A percentile compares a stretch with the other conserved stretches of the same genome.
Evolutionary conservation across 1,140 invertebrate species (phyloP).

Genomic region (Charaxes varanes): DNA sequence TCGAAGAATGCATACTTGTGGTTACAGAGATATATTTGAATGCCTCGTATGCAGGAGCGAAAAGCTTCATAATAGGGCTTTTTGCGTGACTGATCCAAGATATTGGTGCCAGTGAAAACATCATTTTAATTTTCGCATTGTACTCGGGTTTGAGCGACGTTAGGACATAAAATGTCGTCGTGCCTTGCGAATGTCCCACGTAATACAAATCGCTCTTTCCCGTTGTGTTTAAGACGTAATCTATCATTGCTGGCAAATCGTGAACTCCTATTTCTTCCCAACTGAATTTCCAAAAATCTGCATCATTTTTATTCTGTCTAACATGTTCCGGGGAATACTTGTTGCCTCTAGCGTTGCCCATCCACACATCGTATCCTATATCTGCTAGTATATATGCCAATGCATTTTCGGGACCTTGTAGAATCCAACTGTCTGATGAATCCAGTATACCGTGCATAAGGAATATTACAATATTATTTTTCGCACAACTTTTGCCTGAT

Average conservation of each 20-base stretch:
- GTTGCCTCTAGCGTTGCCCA: constrained; percentile 84
- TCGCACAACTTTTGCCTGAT: constrained; percentile 33
- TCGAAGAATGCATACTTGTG: constrained; percentile 70
- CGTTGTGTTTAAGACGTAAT: constrained; percentile 76
- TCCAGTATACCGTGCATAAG: constrained; percentile 80
- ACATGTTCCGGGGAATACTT: constrained; percentile 77
- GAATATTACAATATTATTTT: constrained; percentile 59
- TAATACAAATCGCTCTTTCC: constrained; percentile 74
- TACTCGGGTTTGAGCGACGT: constrained; percentile 77
- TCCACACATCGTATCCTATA: constrained; percentile 83
- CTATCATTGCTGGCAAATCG: constrained; percentile 85
- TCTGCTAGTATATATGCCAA: constrained; percentile 70
- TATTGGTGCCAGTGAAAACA: constrained; percentile 80
- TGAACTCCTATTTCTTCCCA: constrained; percentile 84
- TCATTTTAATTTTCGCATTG: constrained; percentile 76
- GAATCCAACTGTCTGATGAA: constrained; percentile 76
- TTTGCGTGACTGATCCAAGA: constrained; percentile 76
- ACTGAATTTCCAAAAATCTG: constrained; percentile 69
- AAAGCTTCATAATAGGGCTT: constrained; percentile 69
- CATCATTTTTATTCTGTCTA: constrained; percentile 40
- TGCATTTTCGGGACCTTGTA: constrained; percentile 71
- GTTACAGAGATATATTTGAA: constrained; percentile 73
- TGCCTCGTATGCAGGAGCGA: constrained; percentile 65
- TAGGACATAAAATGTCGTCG: constrained; percentile 69
- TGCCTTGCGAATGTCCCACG: constrained; percentile 78